Percentiles rank a stretch among this genome's conserved stretches.
Evolutionary conservation across 2,888 invertebrate genomes (phyloP).

Genomic region (Harpalus rufipes): DNA sequence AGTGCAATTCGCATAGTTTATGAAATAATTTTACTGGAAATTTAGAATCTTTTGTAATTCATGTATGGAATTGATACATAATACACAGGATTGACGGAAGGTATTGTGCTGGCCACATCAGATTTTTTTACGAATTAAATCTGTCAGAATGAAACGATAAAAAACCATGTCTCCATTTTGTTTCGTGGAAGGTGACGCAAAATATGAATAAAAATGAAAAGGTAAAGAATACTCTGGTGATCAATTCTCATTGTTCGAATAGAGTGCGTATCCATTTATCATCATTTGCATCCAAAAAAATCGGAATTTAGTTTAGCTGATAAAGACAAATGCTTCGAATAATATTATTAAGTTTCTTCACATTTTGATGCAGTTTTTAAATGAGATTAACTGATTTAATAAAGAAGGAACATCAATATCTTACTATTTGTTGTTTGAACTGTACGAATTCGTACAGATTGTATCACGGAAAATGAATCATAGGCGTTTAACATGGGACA

Average conservation of each 20-base stretch:
- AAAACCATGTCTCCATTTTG: neutral
- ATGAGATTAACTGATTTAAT: neutral
- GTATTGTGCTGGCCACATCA: no score
- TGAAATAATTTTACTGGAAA: no score
- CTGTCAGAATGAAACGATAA: neutral
- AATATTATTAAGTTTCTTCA: neutral
- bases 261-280: neutral
- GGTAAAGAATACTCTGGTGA: neutral
- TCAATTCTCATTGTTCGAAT: constrained; percentile 2
- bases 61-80: no score
- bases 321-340: constrained; percentile 6
- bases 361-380: neutral
- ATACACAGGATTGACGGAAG: no score
- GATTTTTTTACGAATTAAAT: no score
- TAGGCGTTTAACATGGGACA: no score
- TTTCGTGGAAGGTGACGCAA: neutral
- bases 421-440: no score
- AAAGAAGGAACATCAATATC: no score
- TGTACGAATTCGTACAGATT: no score
- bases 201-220: constrained; percentile 25
- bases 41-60: no score
- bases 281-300: constrained; percentile 22
- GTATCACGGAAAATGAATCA: no score
- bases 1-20: no score
- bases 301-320: neutral